Conservation (phyloP, 2,797 vertebrate genomes). For the Poeciliopsis turneri region DNA sequence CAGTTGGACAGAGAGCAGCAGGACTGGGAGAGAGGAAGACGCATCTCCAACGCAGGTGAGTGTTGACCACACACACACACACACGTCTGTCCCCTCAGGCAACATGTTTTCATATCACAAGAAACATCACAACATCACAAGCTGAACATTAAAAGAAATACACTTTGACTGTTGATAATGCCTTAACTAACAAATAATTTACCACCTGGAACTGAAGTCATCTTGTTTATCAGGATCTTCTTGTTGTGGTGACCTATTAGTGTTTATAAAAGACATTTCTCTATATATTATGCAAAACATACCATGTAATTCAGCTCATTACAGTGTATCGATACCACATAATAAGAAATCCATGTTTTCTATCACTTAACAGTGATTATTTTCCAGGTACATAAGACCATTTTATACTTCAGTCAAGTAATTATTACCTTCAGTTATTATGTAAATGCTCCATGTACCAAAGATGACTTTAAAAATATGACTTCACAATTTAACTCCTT, state of each 20-base stretch:
- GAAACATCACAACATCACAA: no score
- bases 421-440: no score
- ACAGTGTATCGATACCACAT: not conserved
- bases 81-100: no score
- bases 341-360: not conserved
- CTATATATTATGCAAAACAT: not conserved
- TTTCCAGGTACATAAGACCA: no score
- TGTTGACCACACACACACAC: slow-evolving; percentile 4
- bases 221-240: not conserved
- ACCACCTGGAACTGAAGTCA: not conserved
- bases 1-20: slow-evolving; percentile 87
- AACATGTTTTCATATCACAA: no score
- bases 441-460: no score
- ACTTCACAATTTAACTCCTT: no score
- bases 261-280: not conserved
- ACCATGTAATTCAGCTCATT: not conserved
- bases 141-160: not conserved
- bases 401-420: no score
- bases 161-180: not conserved
- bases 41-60: slow-evolving; percentile 92
- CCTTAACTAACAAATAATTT: not conserved
- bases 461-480: no score
- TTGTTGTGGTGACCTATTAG: not conserved
- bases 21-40: slow-evolving; percentile 94
- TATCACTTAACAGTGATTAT: no score